These are phyloP conservation scores for Mimumesa dahlbomi DNA, from an alignment of 2,888 invertebrate species.

Conservation along the genomic window DNA sequence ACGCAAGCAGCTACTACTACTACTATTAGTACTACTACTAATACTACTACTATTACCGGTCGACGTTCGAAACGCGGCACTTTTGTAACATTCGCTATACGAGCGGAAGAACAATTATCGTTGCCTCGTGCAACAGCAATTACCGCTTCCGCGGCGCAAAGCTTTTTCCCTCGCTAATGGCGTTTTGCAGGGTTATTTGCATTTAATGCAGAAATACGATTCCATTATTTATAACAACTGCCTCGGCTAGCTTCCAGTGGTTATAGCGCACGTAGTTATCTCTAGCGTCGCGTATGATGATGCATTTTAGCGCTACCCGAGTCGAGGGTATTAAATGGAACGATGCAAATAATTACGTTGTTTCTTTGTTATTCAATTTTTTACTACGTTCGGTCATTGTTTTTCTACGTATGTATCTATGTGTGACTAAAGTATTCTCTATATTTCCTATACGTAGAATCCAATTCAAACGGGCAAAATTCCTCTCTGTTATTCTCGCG, in stretches of 20 bases:
- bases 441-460: no score
- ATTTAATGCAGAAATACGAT: slow-evolving; percentile 30
- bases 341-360: slow-evolving; percentile 10
- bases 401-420: no score
- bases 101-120: slow-evolving; percentile 16
- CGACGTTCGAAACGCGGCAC: background rate
- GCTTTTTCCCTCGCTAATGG: slow-evolving; percentile 4
- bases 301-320: slow-evolving; percentile 19
- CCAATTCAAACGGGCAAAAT: no score
- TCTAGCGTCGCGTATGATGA: slow-evolving; percentile 3
- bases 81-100: background rate
- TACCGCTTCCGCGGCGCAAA: slow-evolving; percentile 7
- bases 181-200: slow-evolving; percentile 22
- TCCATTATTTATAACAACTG: slow-evolving; percentile 23
- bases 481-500: no score
- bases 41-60: background rate
- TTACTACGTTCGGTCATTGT: no score
- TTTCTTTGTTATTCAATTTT: background rate
- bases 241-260: background rate
- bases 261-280: slow-evolving; percentile 6
- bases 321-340: background rate
- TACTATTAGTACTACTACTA: no score
- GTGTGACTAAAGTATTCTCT: no score
- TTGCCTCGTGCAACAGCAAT: slow-evolving; percentile 23
- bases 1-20: no score